Evolutionary conservation across 2,113 vertebrate genomes (phyloP), one percentile per base, ranked within the genome.

Genomic region (Scophthalmus maximus): DNA sequence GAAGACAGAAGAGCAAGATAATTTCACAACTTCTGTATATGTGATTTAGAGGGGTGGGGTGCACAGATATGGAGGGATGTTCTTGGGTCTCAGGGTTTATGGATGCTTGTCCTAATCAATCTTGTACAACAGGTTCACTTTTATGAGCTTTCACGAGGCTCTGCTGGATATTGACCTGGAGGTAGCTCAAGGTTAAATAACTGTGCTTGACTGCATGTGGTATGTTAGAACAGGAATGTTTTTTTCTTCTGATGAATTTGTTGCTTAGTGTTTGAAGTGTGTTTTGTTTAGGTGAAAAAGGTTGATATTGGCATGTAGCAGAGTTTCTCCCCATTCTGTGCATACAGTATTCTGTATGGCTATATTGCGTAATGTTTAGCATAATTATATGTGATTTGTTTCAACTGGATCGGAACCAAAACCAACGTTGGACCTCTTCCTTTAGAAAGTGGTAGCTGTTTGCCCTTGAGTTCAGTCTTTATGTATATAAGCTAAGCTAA

Each of bases 11-110:
- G 56, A 66, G 59, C 26, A 50, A 29, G 64, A 53, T 73, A 22
- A 76, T 57, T 69, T 47, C 49, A 10, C 44, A 49, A 63, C 50
- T 40, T 65, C 47, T 68, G 53, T 58, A 14, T 73, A 14, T 47
- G 67, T 79, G 61, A 68, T 82, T 68, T 69, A 67, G 27, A 70
- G 40, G 25, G 20, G 25, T 34, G 57, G 60, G 18, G 7, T 15
- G 11, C n/a, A 36, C 17, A 5, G 36, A 44, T 61, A 53, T 38
- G 38, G 26, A 29, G 50, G 32, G 25, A 23, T 9, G 17, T 30
- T n/a, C n/a, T n/a, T n/a, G n/a, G n/a, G n/a, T n/a, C n/a, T 46
- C 9, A 8, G 23, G 67, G 40, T 84, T 82, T 78, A 66, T 72
- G 15, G 44, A 23, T 8, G 22, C 73, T 59, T 50, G 63, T 47